Evolutionary conservation across 2,797 vertebrate species (phyloP).

Genomic region (Tolypeutes matacus): DNA sequence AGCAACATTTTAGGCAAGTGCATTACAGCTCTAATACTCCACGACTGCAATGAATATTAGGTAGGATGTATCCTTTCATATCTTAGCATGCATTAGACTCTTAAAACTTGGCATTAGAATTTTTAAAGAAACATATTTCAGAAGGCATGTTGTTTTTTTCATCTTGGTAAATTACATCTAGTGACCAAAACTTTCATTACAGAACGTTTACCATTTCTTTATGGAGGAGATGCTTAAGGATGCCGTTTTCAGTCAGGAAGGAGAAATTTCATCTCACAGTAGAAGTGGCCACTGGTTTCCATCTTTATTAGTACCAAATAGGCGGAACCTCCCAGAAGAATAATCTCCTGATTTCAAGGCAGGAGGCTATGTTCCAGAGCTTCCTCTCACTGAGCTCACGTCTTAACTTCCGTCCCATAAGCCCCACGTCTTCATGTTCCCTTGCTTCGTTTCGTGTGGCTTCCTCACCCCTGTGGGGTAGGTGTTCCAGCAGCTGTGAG

Average conservation of each 20-base stretch:
- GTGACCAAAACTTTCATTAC: constrained; percentile 25
- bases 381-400: not conserved
- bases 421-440: not conserved
- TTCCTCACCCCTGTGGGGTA: not conserved
- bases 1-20: constrained; percentile 14
- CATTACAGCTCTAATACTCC: not conserved
- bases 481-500: no score
- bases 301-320: not conserved
- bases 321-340: not conserved
- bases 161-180: not conserved
- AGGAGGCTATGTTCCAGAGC: not conserved
- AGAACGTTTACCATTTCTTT: not conserved
- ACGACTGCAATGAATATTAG: not conserved
- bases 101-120: not conserved
- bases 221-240: not conserved
- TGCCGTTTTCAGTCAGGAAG: not conserved
- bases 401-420: not conserved
- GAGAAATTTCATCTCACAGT: not conserved
- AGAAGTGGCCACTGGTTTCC: not conserved
- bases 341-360: not conserved
- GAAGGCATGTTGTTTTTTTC: constrained; percentile 1
- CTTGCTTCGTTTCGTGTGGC: not conserved
- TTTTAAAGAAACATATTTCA: constrained; percentile 22
- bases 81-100: not conserved
- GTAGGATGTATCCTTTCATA: not conserved